Conservation (phyloP, 2,888 invertebrate genomes). For the Gastrophysa polygoni region DNA sequence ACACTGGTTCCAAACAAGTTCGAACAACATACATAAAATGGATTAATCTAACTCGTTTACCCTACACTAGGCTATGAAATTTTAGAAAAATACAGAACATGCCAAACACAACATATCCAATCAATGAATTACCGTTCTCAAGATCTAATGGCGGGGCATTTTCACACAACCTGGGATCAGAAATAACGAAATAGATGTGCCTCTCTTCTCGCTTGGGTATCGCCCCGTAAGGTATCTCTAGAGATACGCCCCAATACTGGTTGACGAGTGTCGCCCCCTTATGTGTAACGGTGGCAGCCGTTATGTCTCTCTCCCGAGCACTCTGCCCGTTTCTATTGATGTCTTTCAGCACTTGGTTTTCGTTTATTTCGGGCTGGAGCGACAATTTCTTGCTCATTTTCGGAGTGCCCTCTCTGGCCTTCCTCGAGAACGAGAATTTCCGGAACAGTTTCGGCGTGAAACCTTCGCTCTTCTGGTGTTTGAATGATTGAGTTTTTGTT, state of each 20-base stretch:
- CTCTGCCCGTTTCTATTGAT: constrained; percentile 44
- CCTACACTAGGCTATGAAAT: constrained; percentile 4
- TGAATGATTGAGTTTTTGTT: constrained; percentile 58
- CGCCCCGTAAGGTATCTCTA: constrained; percentile 88
- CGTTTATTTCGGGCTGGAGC: constrained; percentile 41
- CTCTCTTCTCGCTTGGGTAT: constrained; percentile 81
- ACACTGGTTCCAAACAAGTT: constrained; percentile 41
- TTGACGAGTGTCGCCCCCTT: constrained; percentile 84
- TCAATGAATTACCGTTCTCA: constrained; percentile 75
- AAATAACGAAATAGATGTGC: constrained; percentile 92
- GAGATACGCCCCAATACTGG: constrained; percentile 87
- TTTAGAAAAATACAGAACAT: constrained; percentile 37
- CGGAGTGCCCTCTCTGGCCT: constrained; percentile 45
- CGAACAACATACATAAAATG: constrained; percentile 9
- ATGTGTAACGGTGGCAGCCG: constrained; percentile 68
- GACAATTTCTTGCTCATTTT: constrained; percentile 48
- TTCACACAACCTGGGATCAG: constrained; percentile 78
- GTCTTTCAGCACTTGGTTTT: constrained; percentile 42
- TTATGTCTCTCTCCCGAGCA: constrained; percentile 56
- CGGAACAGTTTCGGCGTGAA: constrained; percentile 54
- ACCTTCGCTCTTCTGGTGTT: constrained; percentile 50
- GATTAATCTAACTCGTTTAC: constrained; percentile 1
- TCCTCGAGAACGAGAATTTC: constrained; percentile 53
- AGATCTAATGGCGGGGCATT: constrained; percentile 83
- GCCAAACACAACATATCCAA: constrained; percentile 13